Evolutionary conservation across 2,797 vertebrate genomes (phyloP).

Genomic region (Rhabdomys pumilio): DNA sequence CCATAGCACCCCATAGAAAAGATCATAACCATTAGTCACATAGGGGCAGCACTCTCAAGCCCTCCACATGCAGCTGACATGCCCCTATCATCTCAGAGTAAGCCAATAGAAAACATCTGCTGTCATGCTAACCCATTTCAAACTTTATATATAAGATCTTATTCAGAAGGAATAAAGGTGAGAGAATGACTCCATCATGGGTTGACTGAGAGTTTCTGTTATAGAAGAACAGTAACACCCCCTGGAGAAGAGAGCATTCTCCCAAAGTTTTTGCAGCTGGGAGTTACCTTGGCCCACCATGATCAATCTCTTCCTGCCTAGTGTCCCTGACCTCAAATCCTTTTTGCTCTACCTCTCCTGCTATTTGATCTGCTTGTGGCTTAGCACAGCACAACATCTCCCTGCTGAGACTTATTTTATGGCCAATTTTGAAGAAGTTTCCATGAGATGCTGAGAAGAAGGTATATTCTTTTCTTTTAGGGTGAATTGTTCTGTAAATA

Average conservation of each 20-base stretch:
- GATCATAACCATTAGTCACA: not conserved
- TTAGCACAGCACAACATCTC: not conserved
- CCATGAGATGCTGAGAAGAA: not conserved
- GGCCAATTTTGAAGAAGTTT: not conserved
- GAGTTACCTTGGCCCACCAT: not conserved
- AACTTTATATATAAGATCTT: not conserved
- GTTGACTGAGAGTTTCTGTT: not conserved
- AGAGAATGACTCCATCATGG: not conserved
- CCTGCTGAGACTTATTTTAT: not conserved
- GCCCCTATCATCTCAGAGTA: not conserved
- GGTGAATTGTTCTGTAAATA: not conserved
- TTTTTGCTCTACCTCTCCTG: not conserved
- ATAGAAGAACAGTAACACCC: not conserved
- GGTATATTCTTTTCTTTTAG: not conserved
- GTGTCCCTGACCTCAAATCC: not conserved
- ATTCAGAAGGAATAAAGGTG: not conserved
- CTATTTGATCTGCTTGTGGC: not conserved
- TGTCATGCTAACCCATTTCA: not conserved
- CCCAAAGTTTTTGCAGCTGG: not conserved
- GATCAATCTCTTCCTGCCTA: not conserved
- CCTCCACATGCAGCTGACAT: not conserved
- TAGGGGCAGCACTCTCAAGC: not conserved
- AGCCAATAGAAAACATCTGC: not conserved
- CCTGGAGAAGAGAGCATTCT: not conserved
- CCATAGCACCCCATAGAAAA: not conserved